phyloP scores from a whole-genome alignment of 2,797 vertebrate genomes.

The Chelon labrosus region DNA sequence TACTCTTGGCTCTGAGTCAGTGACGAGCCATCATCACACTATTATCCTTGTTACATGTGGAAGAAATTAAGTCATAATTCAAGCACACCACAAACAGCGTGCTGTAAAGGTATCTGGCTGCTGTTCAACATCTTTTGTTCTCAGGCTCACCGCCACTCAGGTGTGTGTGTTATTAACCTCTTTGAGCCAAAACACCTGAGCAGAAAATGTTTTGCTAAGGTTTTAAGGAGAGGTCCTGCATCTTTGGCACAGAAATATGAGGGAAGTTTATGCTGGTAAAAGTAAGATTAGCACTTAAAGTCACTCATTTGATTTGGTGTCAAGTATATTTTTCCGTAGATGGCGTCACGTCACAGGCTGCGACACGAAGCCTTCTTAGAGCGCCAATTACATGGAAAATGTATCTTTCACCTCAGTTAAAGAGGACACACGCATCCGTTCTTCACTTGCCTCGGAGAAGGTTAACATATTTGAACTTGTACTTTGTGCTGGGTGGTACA shows the following conservation, averaged over 20 bases:
- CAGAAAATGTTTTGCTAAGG: conserved; percentile 20
- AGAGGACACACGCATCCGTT: conserved; percentile 40
- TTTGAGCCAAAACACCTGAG: not conserved
- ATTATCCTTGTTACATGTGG: conserved; percentile 59
- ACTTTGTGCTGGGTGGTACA: conserved; percentile 40
- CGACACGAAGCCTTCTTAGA: conserved; percentile 33
- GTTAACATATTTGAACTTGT: conserved; percentile 47
- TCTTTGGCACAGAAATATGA: conserved; percentile 8
- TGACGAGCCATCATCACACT: conserved; percentile 53
- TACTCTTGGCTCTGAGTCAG: conserved; percentile 66
- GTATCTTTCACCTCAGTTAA: conserved; percentile 33
- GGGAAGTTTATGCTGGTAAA: conserved; percentile 18
- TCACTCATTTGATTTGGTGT: conserved; percentile 16
- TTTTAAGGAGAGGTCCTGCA: not conserved
- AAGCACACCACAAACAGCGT: conserved; percentile 29
- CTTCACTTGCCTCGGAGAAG: conserved; percentile 36
- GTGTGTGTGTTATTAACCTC: conserved; percentile 29
- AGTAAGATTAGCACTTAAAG: too few species aligned
- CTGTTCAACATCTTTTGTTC: conserved; percentile 41
- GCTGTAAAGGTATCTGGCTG: conserved; percentile 51
- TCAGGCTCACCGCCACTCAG: conserved; percentile 32
- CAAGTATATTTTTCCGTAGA: conserved; percentile 49
- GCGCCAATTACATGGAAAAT: conserved; percentile 49
- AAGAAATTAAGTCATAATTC: conserved; percentile 49
- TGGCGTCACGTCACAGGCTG: conserved; percentile 56